Evolutionary conservation across 35 echinoderm and acorn worm genomes (phyloP).

Genomic region (Chiridota heheva): DNA sequence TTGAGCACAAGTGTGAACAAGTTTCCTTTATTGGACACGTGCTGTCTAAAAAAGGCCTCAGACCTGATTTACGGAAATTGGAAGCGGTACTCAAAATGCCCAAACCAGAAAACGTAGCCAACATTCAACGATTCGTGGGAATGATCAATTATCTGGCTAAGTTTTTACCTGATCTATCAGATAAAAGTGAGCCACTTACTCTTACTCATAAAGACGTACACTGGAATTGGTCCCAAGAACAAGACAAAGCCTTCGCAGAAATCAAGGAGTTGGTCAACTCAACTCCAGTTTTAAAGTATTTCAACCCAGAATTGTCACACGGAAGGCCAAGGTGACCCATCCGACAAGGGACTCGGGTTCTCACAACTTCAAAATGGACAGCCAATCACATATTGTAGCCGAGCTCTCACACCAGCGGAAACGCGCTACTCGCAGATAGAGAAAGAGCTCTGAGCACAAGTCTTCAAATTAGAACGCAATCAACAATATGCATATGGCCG

Average conservation of each 20-base stretch:
- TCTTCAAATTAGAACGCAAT: constrained; percentile 54
- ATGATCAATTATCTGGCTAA: constrained; percentile 68
- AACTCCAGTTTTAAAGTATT: constrained; percentile 68
- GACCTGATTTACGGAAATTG: constrained; percentile 48
- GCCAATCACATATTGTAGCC: constrained; percentile 49
- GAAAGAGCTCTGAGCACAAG: constrained; percentile 58
- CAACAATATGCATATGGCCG: constrained; percentile 61
- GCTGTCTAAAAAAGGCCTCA: constrained; percentile 14
- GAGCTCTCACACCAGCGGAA: constrained; percentile 49
- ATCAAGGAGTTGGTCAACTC: constrained; percentile 35
- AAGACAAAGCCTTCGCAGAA: constrained; percentile 25
- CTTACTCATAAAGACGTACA: constrained; percentile 57
- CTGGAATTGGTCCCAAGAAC: constrained; percentile 45
- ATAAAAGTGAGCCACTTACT: constrained; percentile 53
- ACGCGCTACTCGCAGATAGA: constrained; percentile 60
- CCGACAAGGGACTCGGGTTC: constrained; percentile 48
- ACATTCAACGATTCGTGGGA: constrained; percentile 56
- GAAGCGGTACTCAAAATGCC: constrained; percentile 51
- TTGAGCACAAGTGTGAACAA: constrained; percentile 50
- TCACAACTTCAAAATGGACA: constrained; percentile 51
- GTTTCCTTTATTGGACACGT: constrained; percentile 48
- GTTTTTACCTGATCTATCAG: constrained; percentile 48
- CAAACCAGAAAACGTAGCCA: constrained; percentile 3
- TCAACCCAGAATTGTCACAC: constrained; percentile 3
- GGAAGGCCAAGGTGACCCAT: constrained; percentile 82